A percentile compares a stretch with the other conserved stretches of the same genome.
Conservation (phyloP, 2,113 vertebrate species). For the Diadophis punctatus region DNA sequence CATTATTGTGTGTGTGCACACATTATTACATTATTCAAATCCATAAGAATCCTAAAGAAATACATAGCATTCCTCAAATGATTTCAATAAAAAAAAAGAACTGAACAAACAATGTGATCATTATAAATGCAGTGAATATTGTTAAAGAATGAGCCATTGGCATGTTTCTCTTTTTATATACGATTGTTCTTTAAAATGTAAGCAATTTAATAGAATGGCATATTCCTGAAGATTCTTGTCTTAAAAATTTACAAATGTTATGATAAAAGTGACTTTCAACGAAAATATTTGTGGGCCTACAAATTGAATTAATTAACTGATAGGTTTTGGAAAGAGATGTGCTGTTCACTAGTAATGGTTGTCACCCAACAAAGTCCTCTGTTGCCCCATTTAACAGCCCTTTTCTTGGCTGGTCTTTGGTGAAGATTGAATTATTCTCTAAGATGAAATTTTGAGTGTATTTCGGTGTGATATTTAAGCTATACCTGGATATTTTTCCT, state of each 20-base stretch:
- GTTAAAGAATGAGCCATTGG: not conserved
- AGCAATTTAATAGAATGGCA: not conserved
- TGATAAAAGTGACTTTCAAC: not conserved
- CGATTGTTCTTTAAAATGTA: not conserved
- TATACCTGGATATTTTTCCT: not conserved
- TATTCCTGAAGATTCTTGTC: not conserved
- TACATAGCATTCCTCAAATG: not conserved
- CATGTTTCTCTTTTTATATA: not conserved
- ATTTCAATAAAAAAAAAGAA: not conserved
- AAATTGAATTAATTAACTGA: not conserved
- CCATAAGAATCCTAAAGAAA: not conserved
- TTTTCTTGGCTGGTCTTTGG: not conserved
- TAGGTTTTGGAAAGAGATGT: not conserved
- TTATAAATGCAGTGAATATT: not conserved
- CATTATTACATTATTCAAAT: not conserved
- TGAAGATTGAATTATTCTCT: not conserved
- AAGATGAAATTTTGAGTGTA: not conserved
- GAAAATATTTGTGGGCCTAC: not conserved
- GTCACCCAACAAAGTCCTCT: not conserved
- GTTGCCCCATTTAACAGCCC: not conserved
- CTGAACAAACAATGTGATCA: not conserved
- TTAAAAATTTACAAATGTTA: not conserved
- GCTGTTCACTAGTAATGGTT: not conserved
- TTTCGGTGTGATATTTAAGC: not conserved
- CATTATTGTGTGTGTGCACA: not conserved